These are phyloP conservation scores for Dastarcus helophoroides DNA, from an alignment of 2,888 invertebrate genomes.

Conservation along the genomic window DNA sequence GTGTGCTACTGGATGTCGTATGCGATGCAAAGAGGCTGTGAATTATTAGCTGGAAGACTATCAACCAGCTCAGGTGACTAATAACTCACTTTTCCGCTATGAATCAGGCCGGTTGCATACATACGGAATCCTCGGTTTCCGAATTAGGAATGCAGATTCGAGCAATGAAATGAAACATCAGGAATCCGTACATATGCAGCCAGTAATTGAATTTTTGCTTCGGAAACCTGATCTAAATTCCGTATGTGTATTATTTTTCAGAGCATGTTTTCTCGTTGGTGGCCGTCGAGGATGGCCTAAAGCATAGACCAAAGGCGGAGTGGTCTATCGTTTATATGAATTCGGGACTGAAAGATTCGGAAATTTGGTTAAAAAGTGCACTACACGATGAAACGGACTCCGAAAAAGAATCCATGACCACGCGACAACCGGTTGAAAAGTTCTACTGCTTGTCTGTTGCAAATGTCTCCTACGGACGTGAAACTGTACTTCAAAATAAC, in stretches of 20 bases:
- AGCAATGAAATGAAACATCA: too few relatives aligned
- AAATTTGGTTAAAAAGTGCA: conserved; percentile 83
- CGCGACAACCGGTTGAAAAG: conserved; percentile 60
- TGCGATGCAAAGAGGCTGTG: conserved; percentile 85
- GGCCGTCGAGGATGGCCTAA: conserved; percentile 67
- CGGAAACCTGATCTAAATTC: too few relatives aligned
- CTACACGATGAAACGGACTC: conserved; percentile 46
- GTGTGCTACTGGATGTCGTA: conserved; percentile 98
- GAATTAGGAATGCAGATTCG: too few relatives aligned
- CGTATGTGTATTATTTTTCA: too few relatives aligned
- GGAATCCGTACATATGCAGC: too few relatives aligned
- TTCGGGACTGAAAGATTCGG: conserved; percentile 83
- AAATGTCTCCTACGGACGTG: conserved; percentile 82
- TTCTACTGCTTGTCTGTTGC: conserved; percentile 83
- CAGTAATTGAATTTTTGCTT: too few relatives aligned
- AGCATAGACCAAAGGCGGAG: conserved; percentile 73
- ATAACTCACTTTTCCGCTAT: too few relatives aligned
- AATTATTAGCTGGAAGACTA: conserved; percentile 69
- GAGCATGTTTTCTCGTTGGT: conserved; percentile 63
- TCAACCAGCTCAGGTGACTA: conserved; percentile 60
- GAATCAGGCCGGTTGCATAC: too few relatives aligned
- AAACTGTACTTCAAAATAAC: conserved; percentile 45
- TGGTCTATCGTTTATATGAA: conserved; percentile 92
- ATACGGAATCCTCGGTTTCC: too few relatives aligned
- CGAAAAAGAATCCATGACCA: conserved; percentile 32